Percentiles rank a stretch among this genome's conserved stretches.
Conservation (phyloP, 2,888 invertebrate species). For the Belgica antarctica region DNA sequence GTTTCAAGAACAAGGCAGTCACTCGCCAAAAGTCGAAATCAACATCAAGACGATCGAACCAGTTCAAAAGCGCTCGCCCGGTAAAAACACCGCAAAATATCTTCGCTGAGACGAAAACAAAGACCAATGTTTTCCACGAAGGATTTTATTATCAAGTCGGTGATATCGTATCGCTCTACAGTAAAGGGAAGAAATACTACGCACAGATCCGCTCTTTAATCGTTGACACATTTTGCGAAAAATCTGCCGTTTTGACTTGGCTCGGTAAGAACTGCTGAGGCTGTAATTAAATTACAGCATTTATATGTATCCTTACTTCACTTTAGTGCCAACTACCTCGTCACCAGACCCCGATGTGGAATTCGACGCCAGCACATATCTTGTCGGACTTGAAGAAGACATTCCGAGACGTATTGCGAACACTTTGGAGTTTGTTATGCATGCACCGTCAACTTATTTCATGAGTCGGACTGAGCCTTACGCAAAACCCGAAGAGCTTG, state of each 20-base stretch:
- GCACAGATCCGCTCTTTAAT: constrained; percentile 87
- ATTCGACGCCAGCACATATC: constrained; percentile 86
- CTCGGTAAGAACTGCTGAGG: too few species aligned
- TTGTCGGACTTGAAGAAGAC: constrained; percentile 90
- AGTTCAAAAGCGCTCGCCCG: constrained; percentile 72
- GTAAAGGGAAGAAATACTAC: constrained; percentile 72
- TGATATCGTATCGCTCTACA: constrained; percentile 83
- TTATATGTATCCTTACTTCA: too few species aligned
- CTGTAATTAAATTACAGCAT: too few species aligned
- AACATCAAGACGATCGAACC: constrained; percentile 52
- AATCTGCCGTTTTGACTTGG: constrained; percentile 91
- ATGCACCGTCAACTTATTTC: constrained; percentile 89
- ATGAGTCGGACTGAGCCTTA: constrained; percentile 74
- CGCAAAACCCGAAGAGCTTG: constrained; percentile 58
- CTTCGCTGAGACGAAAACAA: constrained; percentile 63
- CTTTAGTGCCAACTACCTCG: constrained; percentile 76
- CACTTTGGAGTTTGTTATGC: constrained; percentile 87
- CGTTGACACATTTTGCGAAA: constrained; percentile 89
- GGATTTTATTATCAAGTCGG: constrained; percentile 83
- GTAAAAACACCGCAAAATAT: constrained; percentile 80
- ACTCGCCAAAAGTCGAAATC: constrained; percentile 47
- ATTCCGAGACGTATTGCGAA: constrained; percentile 78
- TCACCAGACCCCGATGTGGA: constrained; percentile 73
- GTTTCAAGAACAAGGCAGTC: constrained; percentile 45
- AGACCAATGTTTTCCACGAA: constrained; percentile 52